Percentiles rank a stretch among this genome's conserved stretches.
phyloP scores from a whole-genome alignment of 2,113 vertebrate species.

The Delphinus delphis region DNA sequence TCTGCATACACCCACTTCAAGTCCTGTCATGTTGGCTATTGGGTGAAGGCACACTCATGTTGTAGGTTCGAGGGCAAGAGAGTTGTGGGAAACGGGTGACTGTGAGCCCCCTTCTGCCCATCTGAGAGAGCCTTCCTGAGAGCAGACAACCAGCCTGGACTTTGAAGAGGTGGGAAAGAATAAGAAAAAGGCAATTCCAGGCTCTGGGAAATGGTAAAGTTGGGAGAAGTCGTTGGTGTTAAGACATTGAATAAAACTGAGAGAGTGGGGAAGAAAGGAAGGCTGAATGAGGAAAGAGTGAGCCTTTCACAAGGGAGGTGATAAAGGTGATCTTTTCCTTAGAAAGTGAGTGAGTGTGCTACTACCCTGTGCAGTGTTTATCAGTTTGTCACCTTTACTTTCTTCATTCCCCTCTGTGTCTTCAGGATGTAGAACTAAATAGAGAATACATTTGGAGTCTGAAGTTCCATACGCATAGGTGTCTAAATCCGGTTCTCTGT shows the following conservation, averaged over 20 bases:
- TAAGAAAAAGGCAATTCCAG: background rate
- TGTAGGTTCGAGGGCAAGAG: background rate
- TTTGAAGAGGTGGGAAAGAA: background rate
- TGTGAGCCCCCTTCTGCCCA: rapidly evolving
- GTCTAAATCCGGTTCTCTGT: background rate
- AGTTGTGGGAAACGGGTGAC: background rate
- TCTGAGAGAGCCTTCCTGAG: background rate
- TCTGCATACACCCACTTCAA: background rate
- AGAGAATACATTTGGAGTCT: background rate
- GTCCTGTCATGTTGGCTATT: background rate
- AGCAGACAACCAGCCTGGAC: background rate
- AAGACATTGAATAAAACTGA: background rate
- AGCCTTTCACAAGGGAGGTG: background rate
- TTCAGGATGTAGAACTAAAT: background rate
- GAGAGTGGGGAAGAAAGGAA: background rate
- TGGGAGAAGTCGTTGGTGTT: background rate
- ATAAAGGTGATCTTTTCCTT: background rate
- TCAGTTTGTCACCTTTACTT: background rate
- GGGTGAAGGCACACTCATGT: background rate
- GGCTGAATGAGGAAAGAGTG: background rate
- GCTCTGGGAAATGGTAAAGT: background rate
- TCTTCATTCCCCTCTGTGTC: background rate
- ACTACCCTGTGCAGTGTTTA: background rate
- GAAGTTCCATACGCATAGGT: background rate
- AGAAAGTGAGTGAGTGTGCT: background rate